Conservation (phyloP, 2,113 vertebrate genomes). For the Hymenochirus boettgeri region DNA sequence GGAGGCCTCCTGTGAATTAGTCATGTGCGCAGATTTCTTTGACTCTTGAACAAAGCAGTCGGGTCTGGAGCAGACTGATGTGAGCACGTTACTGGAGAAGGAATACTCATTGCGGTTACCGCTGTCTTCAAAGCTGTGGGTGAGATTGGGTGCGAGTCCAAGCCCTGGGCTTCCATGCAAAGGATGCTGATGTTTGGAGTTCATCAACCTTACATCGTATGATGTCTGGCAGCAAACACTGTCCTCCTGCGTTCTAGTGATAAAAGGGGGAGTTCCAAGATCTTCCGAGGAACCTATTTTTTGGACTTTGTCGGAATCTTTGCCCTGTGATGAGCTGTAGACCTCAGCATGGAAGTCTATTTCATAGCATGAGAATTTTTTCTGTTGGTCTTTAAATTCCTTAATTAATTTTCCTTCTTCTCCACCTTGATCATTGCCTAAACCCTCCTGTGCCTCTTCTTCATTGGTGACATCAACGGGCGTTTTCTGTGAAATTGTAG, state of each 20-base stretch:
- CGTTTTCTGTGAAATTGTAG: neutral
- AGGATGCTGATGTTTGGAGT: neutral
- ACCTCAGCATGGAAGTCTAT: neutral
- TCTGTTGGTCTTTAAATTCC: neutral
- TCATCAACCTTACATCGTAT: neutral
- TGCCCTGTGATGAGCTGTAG: neutral
- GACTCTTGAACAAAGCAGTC: neutral
- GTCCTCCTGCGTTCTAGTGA: neutral
- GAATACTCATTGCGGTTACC: neutral
- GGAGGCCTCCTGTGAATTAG: neutral
- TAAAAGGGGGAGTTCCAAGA: neutral
- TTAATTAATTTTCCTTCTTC: neutral
- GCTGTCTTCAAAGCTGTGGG: neutral
- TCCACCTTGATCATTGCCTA: neutral
- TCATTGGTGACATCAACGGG: neutral
- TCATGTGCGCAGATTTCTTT: neutral
- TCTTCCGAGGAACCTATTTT: neutral
- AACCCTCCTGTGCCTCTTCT: neutral
- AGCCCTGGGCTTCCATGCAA: neutral
- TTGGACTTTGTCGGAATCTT: neutral
- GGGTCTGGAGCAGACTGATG: neutral
- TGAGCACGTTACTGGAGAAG: constrained; percentile 19
- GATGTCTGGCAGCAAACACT: neutral
- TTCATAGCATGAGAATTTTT: too few species aligned
- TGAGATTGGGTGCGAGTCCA: neutral